These are phyloP conservation scores for Drosophila robusta DNA, from an alignment of 2,888 invertebrate species.

Conservation along the genomic window DNA sequence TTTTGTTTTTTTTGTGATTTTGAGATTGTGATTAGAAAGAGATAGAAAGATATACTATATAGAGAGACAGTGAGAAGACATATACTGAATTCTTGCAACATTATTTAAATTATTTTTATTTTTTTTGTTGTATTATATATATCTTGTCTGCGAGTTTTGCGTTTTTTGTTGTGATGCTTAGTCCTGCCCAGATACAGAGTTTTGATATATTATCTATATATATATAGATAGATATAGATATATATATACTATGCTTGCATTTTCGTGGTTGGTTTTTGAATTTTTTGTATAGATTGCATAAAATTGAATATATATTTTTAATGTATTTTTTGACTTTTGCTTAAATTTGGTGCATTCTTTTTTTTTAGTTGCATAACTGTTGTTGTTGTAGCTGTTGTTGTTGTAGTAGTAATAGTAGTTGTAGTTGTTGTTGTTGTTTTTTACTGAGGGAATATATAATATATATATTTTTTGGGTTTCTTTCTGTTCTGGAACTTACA, in stretches of 20 bases:
- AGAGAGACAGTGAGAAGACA: slow-evolving; percentile 62
- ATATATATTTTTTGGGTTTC: slow-evolving; percentile 15
- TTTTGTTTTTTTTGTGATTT: slow-evolving; percentile 41
- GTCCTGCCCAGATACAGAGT: slow-evolving; percentile 74
- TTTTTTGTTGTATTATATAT: slow-evolving; percentile 35
- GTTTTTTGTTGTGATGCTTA: slow-evolving; percentile 73
- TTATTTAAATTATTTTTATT: slow-evolving; percentile 38
- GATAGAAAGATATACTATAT: slow-evolving; percentile 37
- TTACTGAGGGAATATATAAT: slow-evolving; percentile 50
- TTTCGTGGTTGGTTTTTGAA: slow-evolving; percentile 64
- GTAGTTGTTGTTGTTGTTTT: slow-evolving; percentile 48
- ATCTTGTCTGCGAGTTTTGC: slow-evolving; percentile 69
- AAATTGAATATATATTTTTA: slow-evolving; percentile 62
- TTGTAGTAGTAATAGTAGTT: slow-evolving; percentile 57
- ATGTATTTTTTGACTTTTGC: slow-evolving; percentile 47
- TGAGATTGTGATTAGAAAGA: slow-evolving; percentile 56
- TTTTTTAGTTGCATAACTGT: slow-evolving; percentile 85
- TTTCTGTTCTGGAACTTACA: slow-evolving; percentile 61
- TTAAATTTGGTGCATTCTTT: slow-evolving; percentile 73
- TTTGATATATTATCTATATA: slow-evolving; percentile 46
- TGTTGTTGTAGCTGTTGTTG: slow-evolving; percentile 80
- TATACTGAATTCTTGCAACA: slow-evolving; percentile 45
- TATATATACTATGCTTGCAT: slow-evolving; percentile 57
- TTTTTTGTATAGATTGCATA: slow-evolving; percentile 71
- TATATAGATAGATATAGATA: slow-evolving; percentile 42